Base-by-base conservation (phyloP, 1,140 invertebrate genomes). In the Marisa cornuarietis region DNA sequence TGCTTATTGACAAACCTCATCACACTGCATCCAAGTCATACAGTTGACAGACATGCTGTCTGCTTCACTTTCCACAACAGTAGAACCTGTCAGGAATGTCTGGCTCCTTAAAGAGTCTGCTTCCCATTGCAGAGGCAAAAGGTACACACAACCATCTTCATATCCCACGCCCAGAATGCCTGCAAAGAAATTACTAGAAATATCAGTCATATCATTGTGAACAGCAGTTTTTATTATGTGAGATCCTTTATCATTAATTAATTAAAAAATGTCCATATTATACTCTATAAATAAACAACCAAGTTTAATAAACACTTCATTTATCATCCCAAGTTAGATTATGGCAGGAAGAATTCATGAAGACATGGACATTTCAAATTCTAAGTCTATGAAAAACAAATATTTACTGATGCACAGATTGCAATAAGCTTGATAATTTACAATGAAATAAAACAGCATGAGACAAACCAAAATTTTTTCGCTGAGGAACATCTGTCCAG, bases 101-200 rank as follows among this genome's bases (percentile, higher is more conserved):
- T 14, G 65, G 26, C n/a, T 31, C 26, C 11, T 24, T n/a, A 24
- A n/a, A 13, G 65, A n/a, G 26, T 68, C 26, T n/a, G 65, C 65
- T 24, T n/a, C 65, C 26, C n/a, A 31, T n/a, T 68, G 65, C n/a
- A 68, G n/a, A 31, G 22, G 26, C 65, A 68, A 22, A 13, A 68
- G 65, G 26, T 31, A 24, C n/a, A 68, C 65, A 68, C 22, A 68
- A 13, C 65, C 65, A 31, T 68, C 65, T 68, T n/a, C 65, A 68
- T 68, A 31, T 11, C 65, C 65, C 13, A 68, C 65, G 1, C 65
- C 65, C 11, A 68, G 22, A 68, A 68, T 31, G 11, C 65, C 65
- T 68, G 65, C 13, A 68, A 14, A 13, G 26, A n/a, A 68, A 68
- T 24, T 13, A 68, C 65, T 13, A 68, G 10, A 31, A 13, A n/a